A percentile compares a stretch with the other conserved stretches of the same genome.
Conservation (phyloP, 2,113 vertebrate species). For the Elachura formosa region DNA sequence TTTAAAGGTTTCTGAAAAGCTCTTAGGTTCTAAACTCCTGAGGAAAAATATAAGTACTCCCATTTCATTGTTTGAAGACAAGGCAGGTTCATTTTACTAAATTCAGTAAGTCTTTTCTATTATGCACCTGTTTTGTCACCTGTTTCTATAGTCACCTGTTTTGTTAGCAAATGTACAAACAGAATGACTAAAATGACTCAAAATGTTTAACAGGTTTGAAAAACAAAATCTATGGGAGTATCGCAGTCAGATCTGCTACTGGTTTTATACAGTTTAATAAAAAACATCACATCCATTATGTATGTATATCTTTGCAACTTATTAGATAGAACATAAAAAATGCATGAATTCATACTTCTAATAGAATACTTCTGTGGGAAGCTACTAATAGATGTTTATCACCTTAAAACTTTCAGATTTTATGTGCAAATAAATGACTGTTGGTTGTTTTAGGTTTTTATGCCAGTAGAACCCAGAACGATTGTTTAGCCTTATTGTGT, state of each 20-base stretch:
- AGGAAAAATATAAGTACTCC: not conserved
- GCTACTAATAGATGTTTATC: not conserved
- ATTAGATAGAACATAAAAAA: not conserved
- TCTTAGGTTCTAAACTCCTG: not conserved
- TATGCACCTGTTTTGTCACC: too few species aligned
- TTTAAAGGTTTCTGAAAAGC: not conserved
- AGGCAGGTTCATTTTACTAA: not conserved
- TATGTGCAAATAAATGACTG: not conserved
- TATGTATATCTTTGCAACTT: not conserved
- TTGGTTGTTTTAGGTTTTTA: not conserved
- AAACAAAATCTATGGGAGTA: not conserved
- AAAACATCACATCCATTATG: not conserved
- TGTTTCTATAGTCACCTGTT: too few species aligned
- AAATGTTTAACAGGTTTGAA: not conserved
- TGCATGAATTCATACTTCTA: not conserved
- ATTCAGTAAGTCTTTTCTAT: not conserved
- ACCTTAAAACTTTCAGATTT: not conserved
- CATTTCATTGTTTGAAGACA: not conserved
- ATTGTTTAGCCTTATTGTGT: not conserved
- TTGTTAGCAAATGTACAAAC: not conserved
- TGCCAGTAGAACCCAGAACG: rapidly evolving
- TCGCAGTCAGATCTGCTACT: not conserved
- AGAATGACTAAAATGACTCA: not conserved
- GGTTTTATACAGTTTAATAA: not conserved
- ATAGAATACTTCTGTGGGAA: not conserved